Evolutionary conservation across 2,113 vertebrate genomes (phyloP), one percentile per base, ranked within the genome.

Genomic region (Oceanodroma tethys): DNA sequence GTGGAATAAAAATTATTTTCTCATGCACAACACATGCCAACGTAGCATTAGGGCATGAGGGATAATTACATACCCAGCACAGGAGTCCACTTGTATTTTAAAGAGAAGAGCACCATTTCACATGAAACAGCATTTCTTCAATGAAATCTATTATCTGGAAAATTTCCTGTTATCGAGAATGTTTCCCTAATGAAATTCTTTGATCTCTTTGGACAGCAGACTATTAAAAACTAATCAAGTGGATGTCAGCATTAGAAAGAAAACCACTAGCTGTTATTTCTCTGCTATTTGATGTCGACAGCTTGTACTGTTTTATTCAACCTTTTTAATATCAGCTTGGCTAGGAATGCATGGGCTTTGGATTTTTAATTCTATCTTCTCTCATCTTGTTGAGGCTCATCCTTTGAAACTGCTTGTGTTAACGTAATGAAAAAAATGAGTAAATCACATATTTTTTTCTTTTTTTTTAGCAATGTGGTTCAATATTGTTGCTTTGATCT

Each of bases 191-290:
- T 47, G 68, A 86, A 53, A 87, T 87, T 89, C 88, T 93, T 91
- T 90, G 85, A 96, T 97, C 82, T 94, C 95, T 84, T 47, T 11
- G 80, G 95, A 84, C 94, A 55, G 60, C 40, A 66, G 86, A 80
- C 92, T 76, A 85, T 82, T 71, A 97, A 93, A 87, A 96, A 68
- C 42, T 22, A 59, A 95, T 86, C 68, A 78, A 47, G 88, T 26
- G 23, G 76, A 82, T 53, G 66, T 78, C 53, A 65, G 10, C 8
- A 30, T 23, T 16, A 55, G 50, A 70, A 62, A 13, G 74, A 78
- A 70, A 94, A 66, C 42, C 83, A 80, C 83, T 26, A 36, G 50
- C 79, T 65, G 79, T 60, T 71, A 48, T 34, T 36, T 25, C 52
- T 22, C 36, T 38, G 45, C 79, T 52, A 27, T 91, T 73, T 80